phyloP scores from a whole-genome alignment of 2,888 invertebrate species.

The Pammene fasciana region DNA sequence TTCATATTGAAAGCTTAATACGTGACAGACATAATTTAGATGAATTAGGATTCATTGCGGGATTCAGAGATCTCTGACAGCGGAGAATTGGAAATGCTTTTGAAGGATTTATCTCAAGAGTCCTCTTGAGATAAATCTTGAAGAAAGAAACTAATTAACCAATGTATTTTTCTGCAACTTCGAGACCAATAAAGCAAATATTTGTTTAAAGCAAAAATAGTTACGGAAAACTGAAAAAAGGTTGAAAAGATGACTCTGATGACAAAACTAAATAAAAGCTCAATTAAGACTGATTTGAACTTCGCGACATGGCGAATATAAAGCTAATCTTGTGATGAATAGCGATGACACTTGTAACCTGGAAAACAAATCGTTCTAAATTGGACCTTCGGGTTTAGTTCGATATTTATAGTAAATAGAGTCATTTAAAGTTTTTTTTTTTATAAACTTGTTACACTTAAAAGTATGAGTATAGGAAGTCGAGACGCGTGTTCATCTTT shows the following conservation, averaged over 20 bases:
- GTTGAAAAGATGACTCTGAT: no score
- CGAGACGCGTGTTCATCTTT: slow-evolving; percentile 13
- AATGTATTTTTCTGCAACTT: neutral
- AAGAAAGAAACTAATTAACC: neutral
- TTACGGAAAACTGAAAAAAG: no score
- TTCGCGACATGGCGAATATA: no score
- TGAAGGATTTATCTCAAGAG: slow-evolving; percentile 9
- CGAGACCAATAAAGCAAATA: neutral
- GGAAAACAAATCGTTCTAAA: no score
- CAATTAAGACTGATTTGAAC: no score
- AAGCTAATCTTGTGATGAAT: no score
- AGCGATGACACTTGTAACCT: no score
- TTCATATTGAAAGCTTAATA: slow-evolving; percentile 46
- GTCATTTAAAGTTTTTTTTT: neutral
- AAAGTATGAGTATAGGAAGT: neutral
- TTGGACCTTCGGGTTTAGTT: no score
- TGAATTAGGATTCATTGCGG: slow-evolving; percentile 21
- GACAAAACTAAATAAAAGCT: no score
- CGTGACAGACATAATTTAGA: slow-evolving; percentile 30
- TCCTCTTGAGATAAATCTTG: no score
- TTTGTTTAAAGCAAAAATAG: neutral
- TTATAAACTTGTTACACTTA: neutral
- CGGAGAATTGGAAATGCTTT: slow-evolving; percentile 5
- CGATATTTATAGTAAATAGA: neutral
- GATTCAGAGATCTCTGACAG: neutral